phyloP scores from a whole-genome alignment of 2,797 vertebrate species.

The Anisognathus igniventris region DNA sequence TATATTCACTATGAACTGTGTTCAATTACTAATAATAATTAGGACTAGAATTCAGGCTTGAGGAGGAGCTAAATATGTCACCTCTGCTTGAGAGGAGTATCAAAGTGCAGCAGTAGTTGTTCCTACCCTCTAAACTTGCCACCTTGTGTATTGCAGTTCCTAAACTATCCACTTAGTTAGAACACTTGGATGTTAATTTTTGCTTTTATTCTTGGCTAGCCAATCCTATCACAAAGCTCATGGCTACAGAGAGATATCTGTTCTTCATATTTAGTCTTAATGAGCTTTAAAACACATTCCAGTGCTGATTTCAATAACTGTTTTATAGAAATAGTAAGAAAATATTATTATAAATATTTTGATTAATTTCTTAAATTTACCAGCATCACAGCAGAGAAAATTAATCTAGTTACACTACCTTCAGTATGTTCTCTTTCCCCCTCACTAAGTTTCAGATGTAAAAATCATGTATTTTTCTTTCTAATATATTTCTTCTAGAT shows the following conservation, averaged over 20 bases:
- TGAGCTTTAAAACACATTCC: not conserved
- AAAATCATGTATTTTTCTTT: not conserved
- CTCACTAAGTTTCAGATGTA: not conserved
- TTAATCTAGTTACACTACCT: not conserved
- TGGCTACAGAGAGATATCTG: not conserved
- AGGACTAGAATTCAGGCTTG: not conserved
- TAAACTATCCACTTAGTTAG: not conserved
- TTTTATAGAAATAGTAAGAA: not conserved
- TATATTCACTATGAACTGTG: not conserved
- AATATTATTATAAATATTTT: not conserved
- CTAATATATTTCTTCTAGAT: conserved; percentile 75
- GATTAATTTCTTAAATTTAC: not conserved
- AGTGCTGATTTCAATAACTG: not conserved
- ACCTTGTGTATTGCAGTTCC: not conserved
- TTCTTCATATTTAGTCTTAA: not conserved
- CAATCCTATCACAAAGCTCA: not conserved
- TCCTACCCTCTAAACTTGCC: not conserved
- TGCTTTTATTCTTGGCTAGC: not conserved
- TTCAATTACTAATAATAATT: not conserved
- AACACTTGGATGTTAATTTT: not conserved
- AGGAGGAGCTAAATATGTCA: not conserved
- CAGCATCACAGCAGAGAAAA: not conserved
- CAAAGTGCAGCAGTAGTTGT: not conserved
- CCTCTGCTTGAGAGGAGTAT: not conserved
- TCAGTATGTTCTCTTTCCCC: not conserved